A percentile compares a stretch with the other conserved stretches of the same genome.
These are phyloP conservation scores for Ophiothrix spiculata DNA, from an alignment of 35 echinoderm and acorn worm species.

Conservation along the genomic window DNA sequence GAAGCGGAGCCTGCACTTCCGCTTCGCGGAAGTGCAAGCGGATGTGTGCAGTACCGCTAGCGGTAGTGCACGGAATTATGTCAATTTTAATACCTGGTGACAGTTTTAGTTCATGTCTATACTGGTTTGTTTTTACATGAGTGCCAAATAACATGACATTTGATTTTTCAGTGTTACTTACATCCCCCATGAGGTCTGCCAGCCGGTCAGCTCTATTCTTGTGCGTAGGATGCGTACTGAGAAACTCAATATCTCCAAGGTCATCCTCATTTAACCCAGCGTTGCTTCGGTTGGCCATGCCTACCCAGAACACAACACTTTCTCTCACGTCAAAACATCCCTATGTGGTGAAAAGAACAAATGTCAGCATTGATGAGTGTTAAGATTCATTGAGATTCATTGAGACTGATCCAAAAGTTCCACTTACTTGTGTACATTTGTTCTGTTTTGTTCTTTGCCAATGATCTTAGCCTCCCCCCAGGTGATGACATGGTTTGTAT, in stretches of 20 bases:
- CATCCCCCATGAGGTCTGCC: slow-evolving; percentile 53
- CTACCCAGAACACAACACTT: slow-evolving; percentile 80
- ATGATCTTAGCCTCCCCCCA: no score
- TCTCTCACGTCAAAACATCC: slow-evolving; percentile 94
- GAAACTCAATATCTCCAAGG: slow-evolving; percentile 54
- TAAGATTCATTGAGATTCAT: neutral
- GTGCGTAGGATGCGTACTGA: slow-evolving; percentile 92
- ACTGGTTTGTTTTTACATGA: no score
- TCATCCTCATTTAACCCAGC: slow-evolving; percentile 40
- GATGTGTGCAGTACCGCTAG: no score
- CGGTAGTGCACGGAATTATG: no score
- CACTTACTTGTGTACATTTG: neutral
- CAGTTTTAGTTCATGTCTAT: no score
- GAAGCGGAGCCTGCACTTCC: no score
- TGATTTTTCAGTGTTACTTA: slow-evolving; percentile 18
- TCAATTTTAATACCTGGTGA: no score
- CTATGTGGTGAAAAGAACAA: slow-evolving; percentile 17
- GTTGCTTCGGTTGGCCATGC: slow-evolving; percentile 51
- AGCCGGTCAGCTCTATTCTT: slow-evolving; percentile 70
- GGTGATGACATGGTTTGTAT: neutral
- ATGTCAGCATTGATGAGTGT: neutral
- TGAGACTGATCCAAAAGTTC: no score
- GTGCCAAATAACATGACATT: no score
- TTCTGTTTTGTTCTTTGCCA: neutral
- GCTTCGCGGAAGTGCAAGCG: no score